These are phyloP conservation scores for Falco punctatus DNA, from an alignment of 2,113 vertebrate species.

Conservation along the genomic window DNA sequence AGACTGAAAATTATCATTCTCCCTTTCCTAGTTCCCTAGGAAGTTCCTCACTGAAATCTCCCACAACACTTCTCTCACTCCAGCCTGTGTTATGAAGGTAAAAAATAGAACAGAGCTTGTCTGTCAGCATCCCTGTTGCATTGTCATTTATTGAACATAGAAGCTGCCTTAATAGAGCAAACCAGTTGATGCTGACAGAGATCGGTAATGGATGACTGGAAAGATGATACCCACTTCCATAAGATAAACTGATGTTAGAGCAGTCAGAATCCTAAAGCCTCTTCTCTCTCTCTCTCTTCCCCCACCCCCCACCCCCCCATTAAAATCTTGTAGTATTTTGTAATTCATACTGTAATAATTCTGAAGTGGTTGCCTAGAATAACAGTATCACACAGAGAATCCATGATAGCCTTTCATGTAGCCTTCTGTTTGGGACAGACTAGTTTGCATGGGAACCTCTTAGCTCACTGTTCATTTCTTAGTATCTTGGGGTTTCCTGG, in stretches of 20 bases:
- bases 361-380: background rate
- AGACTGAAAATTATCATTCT: background rate
- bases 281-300: background rate
- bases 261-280: background rate
- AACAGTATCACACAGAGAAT: background rate
- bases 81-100: background rate
- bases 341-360: background rate
- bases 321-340: background rate
- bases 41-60: background rate
- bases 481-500: background rate
- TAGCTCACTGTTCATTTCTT: background rate
- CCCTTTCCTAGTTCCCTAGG: background rate
- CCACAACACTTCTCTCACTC: fast-evolving
- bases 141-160: background rate
- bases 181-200: background rate
- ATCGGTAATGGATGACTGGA: background rate
- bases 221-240: background rate
- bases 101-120: background rate
- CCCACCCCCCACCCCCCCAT: background rate
- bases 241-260: background rate
- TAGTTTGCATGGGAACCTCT: background rate
- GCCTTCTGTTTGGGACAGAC: background rate
- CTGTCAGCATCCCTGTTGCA: background rate
- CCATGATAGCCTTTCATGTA: background rate
- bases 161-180: background rate